phyloP scores from a whole-genome alignment of 2,888 invertebrate species.

The Melinaea marsaeus region DNA sequence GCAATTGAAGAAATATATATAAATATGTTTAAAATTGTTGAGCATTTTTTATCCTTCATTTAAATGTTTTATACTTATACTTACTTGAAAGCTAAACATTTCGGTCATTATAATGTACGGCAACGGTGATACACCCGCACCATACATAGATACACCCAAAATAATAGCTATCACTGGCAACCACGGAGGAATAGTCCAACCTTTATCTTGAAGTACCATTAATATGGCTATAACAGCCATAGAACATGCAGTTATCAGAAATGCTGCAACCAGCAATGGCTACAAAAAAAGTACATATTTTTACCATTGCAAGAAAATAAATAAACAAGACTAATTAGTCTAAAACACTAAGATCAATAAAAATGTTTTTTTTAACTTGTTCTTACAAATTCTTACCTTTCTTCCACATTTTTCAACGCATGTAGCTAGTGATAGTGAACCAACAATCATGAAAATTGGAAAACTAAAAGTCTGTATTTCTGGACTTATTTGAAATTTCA shows the following conservation, averaged over 20 bases:
- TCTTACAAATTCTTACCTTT: conserved; percentile 17
- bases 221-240: conserved; percentile 38
- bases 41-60: not conserved
- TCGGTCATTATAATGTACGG: conserved; percentile 53
- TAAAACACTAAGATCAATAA: not conserved
- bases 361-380: not conserved
- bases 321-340: not conserved
- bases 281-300: conserved; percentile 24
- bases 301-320: not conserved
- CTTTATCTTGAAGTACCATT: conserved; percentile 35
- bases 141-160: conserved; percentile 39
- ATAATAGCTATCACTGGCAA: conserved; percentile 41
- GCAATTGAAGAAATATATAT: not conserved
- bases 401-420: conserved; percentile 32
- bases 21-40: not conserved
- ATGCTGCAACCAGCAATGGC: conserved; percentile 38
- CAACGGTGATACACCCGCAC: conserved; percentile 43
- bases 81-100: conserved; percentile 52
- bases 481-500: conserved; percentile 36
- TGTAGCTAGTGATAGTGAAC: conserved; percentile 38
- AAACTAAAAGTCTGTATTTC: conserved; percentile 44
- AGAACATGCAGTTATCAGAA: conserved; percentile 32
- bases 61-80: not conserved
- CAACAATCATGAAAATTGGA: conserved; percentile 43
- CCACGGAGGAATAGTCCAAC: conserved; percentile 41